These are phyloP conservation scores for Sebastes jordani DNA, from an alignment of 2,797 vertebrate species.

Conservation along the genomic window DNA sequence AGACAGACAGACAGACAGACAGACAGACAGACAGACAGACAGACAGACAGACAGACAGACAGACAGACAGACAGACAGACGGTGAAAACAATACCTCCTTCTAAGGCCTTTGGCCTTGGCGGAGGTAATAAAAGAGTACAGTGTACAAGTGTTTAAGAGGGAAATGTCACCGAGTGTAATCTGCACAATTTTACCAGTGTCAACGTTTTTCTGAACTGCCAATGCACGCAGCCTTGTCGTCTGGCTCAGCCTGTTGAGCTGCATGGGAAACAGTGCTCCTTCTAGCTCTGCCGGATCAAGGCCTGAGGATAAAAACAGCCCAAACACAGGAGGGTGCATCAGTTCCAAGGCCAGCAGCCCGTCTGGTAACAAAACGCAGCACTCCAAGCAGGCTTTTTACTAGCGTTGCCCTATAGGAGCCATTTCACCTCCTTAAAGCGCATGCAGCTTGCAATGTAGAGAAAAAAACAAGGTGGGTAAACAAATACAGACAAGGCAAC, in stretches of 20 bases:
- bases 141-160: background rate
- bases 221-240: slow-evolving; percentile 8
- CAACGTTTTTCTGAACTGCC: slow-evolving; percentile 28
- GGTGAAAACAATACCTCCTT: too few relatives aligned
- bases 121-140: too few relatives aligned
- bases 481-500: slow-evolving; percentile 2
- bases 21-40: too few relatives aligned
- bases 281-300: slow-evolving; percentile 44
- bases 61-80: too few relatives aligned
- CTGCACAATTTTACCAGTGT: slow-evolving; percentile 32
- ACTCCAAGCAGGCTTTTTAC: slow-evolving; percentile 19
- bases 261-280: slow-evolving; percentile 53
- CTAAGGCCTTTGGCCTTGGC: too few relatives aligned
- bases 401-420: slow-evolving; percentile 31
- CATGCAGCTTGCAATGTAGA: slow-evolving; percentile 31
- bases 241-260: slow-evolving; percentile 19
- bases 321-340: slow-evolving; percentile 27
- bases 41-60: too few relatives aligned
- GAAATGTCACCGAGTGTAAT: background rate
- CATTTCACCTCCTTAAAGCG: slow-evolving; percentile 22
- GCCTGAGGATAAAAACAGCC: slow-evolving; percentile 40
- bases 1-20: too few relatives aligned
- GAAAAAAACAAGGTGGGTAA: background rate
- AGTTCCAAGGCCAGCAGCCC: slow-evolving; percentile 40
- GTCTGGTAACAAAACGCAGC: slow-evolving; percentile 45